Evolutionary conservation across 1,140 invertebrate species (phyloP), one percentile per base, ranked within the genome.

Genomic region (Portunus trituberculatus): DNA sequence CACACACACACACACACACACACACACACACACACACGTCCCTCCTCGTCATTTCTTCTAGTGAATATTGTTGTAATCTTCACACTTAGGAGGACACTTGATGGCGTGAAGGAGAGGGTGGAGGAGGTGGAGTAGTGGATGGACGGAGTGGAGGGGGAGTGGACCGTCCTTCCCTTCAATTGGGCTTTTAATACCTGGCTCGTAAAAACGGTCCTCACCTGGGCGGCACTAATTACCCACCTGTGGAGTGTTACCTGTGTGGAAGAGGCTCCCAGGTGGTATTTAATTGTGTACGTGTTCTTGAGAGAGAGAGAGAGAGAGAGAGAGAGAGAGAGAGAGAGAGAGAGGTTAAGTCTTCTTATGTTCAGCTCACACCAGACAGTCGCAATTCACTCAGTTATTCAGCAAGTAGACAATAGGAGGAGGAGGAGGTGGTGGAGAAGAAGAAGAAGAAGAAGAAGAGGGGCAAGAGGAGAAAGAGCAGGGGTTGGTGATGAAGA

Each of bases 131-230:
- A 3, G 20, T 32, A 88, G 86, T 20, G 25, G 86, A 0, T 10
- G 14, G 86, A n/a, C 3, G 28, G 86, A 88, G 45, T 16, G 86
- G 31, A 88, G 86, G 31, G 86, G 45, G 1, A 28, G 31, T 88
- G 86, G 86, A 76, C n/a, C n/a, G 12, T 76, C 67, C 67, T 76
- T 76, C 67, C 67, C n/a, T 76, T 76, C 67, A n/a, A 76, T 76
- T n/a, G n/a, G 20, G 20, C 20, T 76, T n/a, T 25, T n/a, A 59
- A 76, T 76, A 76, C 3, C 20, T n/a, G 67, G 67, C 67, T 76
- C 67, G 67, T 76, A 76, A 76, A 76, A n/a, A 76, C 67, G n/a
- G 67, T 76, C n/a, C 67, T n/a, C 67, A 76, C 67, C 67, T 76
- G 67, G 67, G 67, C 67, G n/a, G 4, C 67, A n/a, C 67, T 76